Evolutionary conservation across 2,888 invertebrate species (phyloP).

Genomic region (Thymelicus acteon): DNA sequence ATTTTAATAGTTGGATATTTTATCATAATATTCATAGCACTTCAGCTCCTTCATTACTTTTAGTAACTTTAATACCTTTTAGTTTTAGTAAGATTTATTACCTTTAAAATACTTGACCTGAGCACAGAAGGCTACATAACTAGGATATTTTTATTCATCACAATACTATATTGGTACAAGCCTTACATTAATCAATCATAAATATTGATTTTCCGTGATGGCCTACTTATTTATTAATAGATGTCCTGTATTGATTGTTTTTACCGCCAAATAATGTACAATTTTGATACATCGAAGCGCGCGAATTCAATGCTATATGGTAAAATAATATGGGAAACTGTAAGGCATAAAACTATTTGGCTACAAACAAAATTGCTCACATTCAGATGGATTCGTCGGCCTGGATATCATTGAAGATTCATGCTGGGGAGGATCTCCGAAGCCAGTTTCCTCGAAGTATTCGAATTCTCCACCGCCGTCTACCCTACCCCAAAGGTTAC

Average conservation of each 20-base stretch:
- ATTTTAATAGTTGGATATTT: no score
- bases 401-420: slow-evolving; percentile 12
- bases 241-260: slow-evolving; percentile 29
- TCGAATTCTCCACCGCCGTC: neutral
- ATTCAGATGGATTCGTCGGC: slow-evolving; percentile 1
- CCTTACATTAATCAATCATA: slow-evolving; percentile 29
- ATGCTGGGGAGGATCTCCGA: slow-evolving; percentile 3
- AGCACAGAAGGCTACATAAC: no score
- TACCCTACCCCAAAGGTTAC: slow-evolving; percentile 23
- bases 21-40: no score
- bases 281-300: slow-evolving; percentile 13
- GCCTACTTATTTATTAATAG: slow-evolving; percentile 35
- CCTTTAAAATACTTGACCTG: no score
- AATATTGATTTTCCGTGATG: slow-evolving; percentile 26
- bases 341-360: neutral
- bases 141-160: no score
- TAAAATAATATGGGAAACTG: neutral
- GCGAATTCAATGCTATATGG: slow-evolving; percentile 7
- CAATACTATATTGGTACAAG: slow-evolving; percentile 41
- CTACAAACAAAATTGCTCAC: slow-evolving; percentile 9
- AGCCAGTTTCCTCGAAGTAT: neutral
- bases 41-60: no score
- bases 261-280: slow-evolving; percentile 2
- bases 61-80: no score
- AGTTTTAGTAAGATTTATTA: no score